These are phyloP conservation scores for Cydia splendana DNA, from an alignment of 1,140 invertebrate species.

Conservation along the genomic window DNA sequence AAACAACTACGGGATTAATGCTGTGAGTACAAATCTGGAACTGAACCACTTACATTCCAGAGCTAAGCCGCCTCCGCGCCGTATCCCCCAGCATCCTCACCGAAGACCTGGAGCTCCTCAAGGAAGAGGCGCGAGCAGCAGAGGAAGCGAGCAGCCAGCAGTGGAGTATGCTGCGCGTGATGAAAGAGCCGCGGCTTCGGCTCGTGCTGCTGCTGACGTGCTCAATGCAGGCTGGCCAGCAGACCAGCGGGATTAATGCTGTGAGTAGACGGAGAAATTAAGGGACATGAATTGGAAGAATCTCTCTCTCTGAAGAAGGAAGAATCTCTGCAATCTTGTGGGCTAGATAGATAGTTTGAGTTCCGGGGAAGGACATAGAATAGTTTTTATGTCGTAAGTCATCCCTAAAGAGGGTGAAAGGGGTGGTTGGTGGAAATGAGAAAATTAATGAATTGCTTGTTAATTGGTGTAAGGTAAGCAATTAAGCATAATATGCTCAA, in stretches of 20 bases:
- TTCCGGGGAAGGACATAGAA: no score
- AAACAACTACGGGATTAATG: constrained; percentile 87
- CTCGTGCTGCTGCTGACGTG: constrained; percentile 87
- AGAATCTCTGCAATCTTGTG: no score
- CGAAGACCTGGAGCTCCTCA: constrained; percentile 78
- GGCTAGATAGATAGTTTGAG: no score
- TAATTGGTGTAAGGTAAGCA: no score
- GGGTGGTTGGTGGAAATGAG: no score
- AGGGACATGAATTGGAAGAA: no score
- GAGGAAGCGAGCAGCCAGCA: constrained; percentile 56
- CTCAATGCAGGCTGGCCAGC: constrained; percentile 89
- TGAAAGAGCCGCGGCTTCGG: constrained; percentile 80
- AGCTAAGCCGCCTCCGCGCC: constrained; percentile 79
- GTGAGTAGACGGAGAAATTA: no score
- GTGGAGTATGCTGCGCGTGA: constrained; percentile 81
- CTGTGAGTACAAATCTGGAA: constrained; percentile 73
- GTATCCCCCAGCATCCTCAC: constrained; percentile 67
- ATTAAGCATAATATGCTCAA: no score
- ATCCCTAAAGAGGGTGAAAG: no score
- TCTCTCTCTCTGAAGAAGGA: no score
- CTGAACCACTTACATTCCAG: constrained; percentile 56
- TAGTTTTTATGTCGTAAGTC: no score
- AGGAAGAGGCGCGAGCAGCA: constrained; percentile 49
- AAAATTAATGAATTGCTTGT: no score
- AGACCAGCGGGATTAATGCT: constrained; percentile 93